Conservation (phyloP, 2,797 vertebrate genomes). For the Cyprinodon diabolis region DNA sequence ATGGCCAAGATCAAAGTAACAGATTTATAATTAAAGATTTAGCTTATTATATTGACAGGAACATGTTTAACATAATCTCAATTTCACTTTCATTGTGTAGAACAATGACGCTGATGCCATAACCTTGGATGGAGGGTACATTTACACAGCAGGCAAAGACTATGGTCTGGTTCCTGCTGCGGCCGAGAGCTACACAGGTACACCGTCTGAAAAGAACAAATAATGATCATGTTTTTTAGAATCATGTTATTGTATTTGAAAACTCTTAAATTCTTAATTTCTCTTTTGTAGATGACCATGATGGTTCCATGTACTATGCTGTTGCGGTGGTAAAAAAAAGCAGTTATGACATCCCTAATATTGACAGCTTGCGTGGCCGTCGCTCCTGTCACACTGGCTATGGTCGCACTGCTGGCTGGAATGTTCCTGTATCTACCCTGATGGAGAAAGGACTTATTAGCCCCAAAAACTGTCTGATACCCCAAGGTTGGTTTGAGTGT, state of each 20-base stretch:
- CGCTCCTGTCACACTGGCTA: constrained; percentile 90
- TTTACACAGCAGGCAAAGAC: constrained; percentile 89
- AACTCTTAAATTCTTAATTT: neutral
- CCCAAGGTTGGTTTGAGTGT: constrained; percentile 57
- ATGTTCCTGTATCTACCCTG: constrained; percentile 62
- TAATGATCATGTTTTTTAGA: no score
- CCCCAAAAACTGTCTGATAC: constrained; percentile 60
- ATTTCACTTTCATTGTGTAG: constrained; percentile 65
- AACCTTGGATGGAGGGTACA: constrained; percentile 87
- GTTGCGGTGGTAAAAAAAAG: constrained; percentile 87
- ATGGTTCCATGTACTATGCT: constrained; percentile 85
- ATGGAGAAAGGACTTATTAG: constrained; percentile 68
- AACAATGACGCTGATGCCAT: constrained; percentile 86
- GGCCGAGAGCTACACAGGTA: constrained; percentile 90
- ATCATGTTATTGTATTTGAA: neutral
- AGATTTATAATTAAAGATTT: neutral
- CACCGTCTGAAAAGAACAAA: neutral
- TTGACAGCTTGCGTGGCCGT: constrained; percentile 83
- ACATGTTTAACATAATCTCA: neutral
- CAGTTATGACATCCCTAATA: constrained; percentile 75
- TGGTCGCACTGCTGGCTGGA: constrained; percentile 89
- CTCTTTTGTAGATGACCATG: constrained; percentile 72
- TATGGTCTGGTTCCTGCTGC: constrained; percentile 89
- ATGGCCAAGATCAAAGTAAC: constrained; percentile 83
- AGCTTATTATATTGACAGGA: neutral